Evolutionary conservation across 1,140 invertebrate genomes (phyloP).

Genomic region (Zaprionus nigranus): DNA sequence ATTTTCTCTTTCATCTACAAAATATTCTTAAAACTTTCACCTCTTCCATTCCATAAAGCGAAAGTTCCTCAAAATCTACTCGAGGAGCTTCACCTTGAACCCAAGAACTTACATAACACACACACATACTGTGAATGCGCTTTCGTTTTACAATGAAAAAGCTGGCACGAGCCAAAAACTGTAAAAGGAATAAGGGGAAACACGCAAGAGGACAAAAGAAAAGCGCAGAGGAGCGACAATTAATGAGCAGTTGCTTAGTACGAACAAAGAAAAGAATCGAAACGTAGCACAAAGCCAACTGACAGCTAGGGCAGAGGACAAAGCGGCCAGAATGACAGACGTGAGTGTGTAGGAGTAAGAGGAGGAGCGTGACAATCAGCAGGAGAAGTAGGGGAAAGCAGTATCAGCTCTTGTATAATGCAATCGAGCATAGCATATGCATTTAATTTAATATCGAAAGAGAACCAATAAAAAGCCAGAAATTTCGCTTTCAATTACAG

Average conservation of each 20-base stretch:
- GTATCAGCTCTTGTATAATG: conserved; percentile 4
- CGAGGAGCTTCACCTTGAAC: conserved; percentile 21
- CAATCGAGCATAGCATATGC: conserved; percentile 56
- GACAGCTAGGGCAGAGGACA: conserved; percentile 55
- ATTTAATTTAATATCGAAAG: conserved; percentile 60
- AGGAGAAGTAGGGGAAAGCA: not conserved
- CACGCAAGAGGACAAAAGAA: conserved; percentile 38
- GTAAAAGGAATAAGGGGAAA: conserved; percentile 9
- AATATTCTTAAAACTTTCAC: not conserved
- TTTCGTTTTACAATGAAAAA: conserved; percentile 29
- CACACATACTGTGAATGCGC: not conserved
- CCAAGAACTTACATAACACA: conserved; percentile 11
- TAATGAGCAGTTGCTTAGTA: conserved; percentile 74
- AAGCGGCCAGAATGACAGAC: conserved; percentile 46
- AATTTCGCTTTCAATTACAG: conserved; percentile 71
- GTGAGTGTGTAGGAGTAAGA: conserved; percentile 8
- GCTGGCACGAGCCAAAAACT: conserved; percentile 67
- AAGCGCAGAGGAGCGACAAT: conserved; percentile 69
- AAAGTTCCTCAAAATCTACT: not conserved
- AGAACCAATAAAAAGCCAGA: conserved; percentile 59
- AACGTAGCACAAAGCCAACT: conserved; percentile 24
- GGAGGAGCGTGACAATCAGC: conserved; percentile 28
- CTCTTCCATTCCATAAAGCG: not conserved
- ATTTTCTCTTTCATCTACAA: not conserved
- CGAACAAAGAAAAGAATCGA: conserved; percentile 28